Base-by-base conservation (phyloP, 2,797 vertebrate genomes). In the Sebastes alutus region DNA sequence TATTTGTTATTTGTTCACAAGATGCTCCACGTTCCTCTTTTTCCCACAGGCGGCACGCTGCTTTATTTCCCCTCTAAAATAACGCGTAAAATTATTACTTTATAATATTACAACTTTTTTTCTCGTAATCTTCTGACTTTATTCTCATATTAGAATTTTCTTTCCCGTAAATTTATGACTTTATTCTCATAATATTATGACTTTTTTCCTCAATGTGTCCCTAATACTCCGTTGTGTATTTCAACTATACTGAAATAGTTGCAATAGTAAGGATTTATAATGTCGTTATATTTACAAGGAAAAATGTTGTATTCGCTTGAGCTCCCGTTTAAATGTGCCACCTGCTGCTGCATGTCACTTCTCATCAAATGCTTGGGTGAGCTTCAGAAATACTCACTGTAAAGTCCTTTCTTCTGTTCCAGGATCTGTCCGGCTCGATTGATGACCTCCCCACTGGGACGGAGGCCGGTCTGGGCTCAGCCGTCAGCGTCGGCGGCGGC, bases 361-460 rank as follows among this genome's bases (percentile, higher is more conserved):
- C 69, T 84, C 72, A 54, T 89, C 74, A 79, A 75, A 88, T 14
- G 85, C 84, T 81, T 77, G 76, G 83, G 22, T 62, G 77, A 84
- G 63, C 70, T 77, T 84, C 74, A 60, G 72, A 86, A 81, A 83
- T 66, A 77, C 86, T 93, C 71, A 85, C 73, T 25, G n/a, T 56
- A 16, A 46, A 16, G 70, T 46, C 86, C 71, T 77, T 29, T 82
- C 68, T 75, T 85, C 62, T 86, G 79, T 88, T 93, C 77, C 94
- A 99, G 98, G 98, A 99, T 94, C 96, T 99, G 90, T 99, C 98
- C 78, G 97, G 98, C 92, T 97, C 98, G 63, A 99, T 99, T 77
- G 98, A 99, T 3, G 98, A 99, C 94, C 96, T 99, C 90, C 97
- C 98, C 83, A 98, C 97, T 2, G 98, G 97, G 92, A 98, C 97